phyloP scores from a whole-genome alignment of 2,113 vertebrate species.

The Gadus chalcogrammus region DNA sequence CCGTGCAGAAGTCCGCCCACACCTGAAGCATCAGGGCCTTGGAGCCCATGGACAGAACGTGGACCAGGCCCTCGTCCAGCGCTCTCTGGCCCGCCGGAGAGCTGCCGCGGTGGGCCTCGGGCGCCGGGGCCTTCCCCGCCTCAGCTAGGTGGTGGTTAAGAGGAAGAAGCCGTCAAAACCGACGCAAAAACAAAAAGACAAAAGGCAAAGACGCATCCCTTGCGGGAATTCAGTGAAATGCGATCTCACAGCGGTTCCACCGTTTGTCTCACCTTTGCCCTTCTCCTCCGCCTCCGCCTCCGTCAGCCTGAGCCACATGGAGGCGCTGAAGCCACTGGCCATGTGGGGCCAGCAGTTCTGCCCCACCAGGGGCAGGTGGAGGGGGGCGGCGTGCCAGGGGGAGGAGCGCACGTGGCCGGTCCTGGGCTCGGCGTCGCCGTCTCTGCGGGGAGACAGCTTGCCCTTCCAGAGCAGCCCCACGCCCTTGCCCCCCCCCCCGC shows the following conservation, averaged over 20 bases:
- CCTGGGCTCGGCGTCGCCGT: constrained; percentile 69
- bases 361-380: constrained; percentile 89
- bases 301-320: constrained; percentile 82
- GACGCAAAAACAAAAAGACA: too few species aligned
- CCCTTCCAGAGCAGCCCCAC: constrained; percentile 66
- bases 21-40: constrained; percentile 95
- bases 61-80: constrained; percentile 80
- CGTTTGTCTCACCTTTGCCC: constrained; percentile 67
- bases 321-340: constrained; percentile 91
- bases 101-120: constrained; percentile 59
- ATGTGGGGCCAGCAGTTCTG: constrained; percentile 98
- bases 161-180: constrained; percentile 9
- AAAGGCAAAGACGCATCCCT: neutral
- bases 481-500: constrained; percentile 55
- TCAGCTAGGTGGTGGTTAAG: constrained; percentile 67
- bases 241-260: too few species aligned
- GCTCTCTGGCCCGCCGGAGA: constrained; percentile 65
- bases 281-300: constrained; percentile 55
- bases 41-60: constrained; percentile 92
- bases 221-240: too few species aligned
- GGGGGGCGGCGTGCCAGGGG: constrained; percentile 89
- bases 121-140: constrained; percentile 54
- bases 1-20: constrained; percentile 84
- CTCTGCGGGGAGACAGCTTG: constrained; percentile 72
- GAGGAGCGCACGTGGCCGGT: constrained; percentile 76